phyloP scores from a whole-genome alignment of 2,797 vertebrate species.

The Silurus lanzhouensis region DNA sequence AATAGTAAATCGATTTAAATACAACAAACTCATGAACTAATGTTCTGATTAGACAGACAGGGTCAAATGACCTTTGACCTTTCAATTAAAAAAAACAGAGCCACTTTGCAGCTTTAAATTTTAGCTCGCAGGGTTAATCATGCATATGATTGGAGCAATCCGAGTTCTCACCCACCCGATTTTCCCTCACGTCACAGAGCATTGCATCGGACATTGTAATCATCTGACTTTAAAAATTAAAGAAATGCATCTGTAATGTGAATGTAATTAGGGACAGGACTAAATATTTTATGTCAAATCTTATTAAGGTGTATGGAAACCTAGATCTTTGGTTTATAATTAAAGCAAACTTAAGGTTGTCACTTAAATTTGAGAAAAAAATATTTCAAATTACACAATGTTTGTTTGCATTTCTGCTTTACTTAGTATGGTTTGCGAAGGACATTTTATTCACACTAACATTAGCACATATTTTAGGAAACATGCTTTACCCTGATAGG shows the following conservation, averaged over 20 bases:
- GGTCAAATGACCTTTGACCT: conserved; percentile 2
- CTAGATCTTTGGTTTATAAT: too few species aligned
- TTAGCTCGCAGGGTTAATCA: not conserved
- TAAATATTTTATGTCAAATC: not conserved
- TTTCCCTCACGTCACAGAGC: not conserved
- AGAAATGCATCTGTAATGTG: not conserved
- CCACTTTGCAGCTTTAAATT: not conserved
- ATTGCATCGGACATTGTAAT: not conserved
- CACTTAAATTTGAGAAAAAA: too few species aligned
- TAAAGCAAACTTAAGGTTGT: too few species aligned
- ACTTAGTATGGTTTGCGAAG: not conserved
- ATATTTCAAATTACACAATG: too few species aligned
- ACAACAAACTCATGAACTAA: too few species aligned
- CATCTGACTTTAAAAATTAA: too few species aligned
- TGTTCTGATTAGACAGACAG: not conserved
- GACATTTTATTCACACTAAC: not conserved
- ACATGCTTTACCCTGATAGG: not conserved
- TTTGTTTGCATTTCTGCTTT: not conserved
- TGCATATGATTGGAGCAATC: not conserved
- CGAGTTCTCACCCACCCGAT: not conserved
- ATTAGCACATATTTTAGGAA: not conserved
- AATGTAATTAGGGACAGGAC: not conserved
- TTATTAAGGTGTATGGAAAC: not conserved
- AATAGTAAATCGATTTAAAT: not conserved
- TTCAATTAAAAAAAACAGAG: not conserved